phyloP scores from a whole-genome alignment of 1,140 invertebrate species.

The Sycobia sp. region DNA sequence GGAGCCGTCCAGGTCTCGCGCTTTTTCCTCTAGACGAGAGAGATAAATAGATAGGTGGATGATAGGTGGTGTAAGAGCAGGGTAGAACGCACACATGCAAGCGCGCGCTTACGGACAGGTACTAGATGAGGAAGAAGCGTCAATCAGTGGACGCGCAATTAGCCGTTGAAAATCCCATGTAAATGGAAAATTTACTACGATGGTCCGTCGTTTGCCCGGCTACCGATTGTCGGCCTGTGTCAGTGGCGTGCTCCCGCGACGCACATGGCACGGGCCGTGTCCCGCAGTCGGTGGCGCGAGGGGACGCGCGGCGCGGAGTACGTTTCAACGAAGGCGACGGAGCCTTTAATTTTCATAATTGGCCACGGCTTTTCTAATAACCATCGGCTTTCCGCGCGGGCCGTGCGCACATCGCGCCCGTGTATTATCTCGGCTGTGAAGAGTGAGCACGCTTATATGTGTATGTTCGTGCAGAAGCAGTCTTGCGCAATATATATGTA shows the following conservation, averaged over 20 bases:
- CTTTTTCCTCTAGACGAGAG: too few species aligned
- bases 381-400: constrained; percentile 17
- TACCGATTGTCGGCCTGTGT: constrained; percentile 19
- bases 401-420: too few species aligned
- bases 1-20: too few species aligned
- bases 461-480: too few species aligned
- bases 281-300: not conserved
- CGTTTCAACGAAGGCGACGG: constrained; percentile 48
- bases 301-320: constrained; percentile 5
- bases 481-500: too few species aligned
- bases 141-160: constrained; percentile 10
- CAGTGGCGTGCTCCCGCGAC: not conserved
- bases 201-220: constrained; percentile 1
- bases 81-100: too few species aligned
- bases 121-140: constrained; percentile 10
- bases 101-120: too few species aligned
- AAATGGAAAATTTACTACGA: constrained; percentile 28
- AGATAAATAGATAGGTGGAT: too few species aligned
- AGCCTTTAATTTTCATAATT: constrained; percentile 58
- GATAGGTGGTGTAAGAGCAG: too few species aligned
- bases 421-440: too few species aligned
- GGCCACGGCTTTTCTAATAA: constrained; percentile 46
- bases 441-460: too few species aligned
- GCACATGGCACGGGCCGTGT: not conserved
- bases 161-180: constrained; percentile 20